Conservation (phyloP, 2,888 invertebrate species). For the Drosophila differens region DNA sequence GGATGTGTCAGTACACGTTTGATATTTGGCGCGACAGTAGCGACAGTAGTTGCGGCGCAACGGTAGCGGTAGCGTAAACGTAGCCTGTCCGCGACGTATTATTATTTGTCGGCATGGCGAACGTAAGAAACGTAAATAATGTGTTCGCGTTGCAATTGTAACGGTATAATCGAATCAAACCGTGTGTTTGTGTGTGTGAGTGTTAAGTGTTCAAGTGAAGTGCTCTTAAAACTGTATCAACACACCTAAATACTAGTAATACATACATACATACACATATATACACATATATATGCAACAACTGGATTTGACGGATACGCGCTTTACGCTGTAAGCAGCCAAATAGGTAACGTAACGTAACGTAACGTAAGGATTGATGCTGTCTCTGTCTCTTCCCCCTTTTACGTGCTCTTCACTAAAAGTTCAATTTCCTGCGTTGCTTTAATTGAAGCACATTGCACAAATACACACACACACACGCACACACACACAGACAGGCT, state of each 20-base stretch:
- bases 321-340: conserved; percentile 49
- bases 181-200: conserved; percentile 1
- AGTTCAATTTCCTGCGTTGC: conserved; percentile 79
- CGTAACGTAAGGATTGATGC: conserved; percentile 49
- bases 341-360: conserved; percentile 72
- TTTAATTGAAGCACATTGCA: conserved; percentile 77
- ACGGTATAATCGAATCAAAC: conserved; percentile 34
- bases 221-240: conserved; percentile 57
- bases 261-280: neutral
- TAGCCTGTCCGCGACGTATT: conserved; percentile 9
- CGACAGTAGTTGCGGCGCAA: conserved; percentile 17
- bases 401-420: conserved; percentile 54
- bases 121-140: conserved; percentile 30
- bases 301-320: conserved; percentile 75
- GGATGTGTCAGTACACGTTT: conserved; percentile 83
- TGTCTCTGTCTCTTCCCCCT: conserved; percentile 1
- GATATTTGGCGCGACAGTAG: conserved; percentile 77
- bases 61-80: conserved; percentile 30
- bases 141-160: conserved; percentile 30
- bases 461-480: conserved; percentile 49
- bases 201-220: conserved; percentile 60
- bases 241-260: conserved; percentile 31
- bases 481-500: neutral
- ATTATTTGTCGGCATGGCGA: conserved; percentile 48
- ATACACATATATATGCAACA: conserved; percentile 61